Evolutionary conservation across 2,888 invertebrate genomes (phyloP).

Genomic region (Ochropacha duplaris): DNA sequence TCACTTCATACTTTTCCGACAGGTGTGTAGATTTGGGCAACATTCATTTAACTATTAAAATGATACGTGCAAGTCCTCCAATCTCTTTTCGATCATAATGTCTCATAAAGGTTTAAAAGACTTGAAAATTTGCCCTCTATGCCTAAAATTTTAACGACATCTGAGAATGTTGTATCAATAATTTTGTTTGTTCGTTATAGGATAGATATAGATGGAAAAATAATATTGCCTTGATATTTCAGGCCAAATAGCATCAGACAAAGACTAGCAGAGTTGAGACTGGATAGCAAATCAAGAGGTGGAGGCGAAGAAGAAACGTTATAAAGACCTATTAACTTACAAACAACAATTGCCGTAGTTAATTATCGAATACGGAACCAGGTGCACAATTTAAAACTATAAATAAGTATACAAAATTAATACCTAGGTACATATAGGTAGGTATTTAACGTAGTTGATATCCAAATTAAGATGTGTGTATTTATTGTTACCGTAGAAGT

Average conservation of each 20-base stretch:
- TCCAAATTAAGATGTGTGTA: not conserved
- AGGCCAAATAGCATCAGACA: constrained; percentile 75
- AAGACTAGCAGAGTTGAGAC: constrained; percentile 67
- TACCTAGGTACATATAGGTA: constrained; percentile 21
- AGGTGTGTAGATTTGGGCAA: constrained; percentile 39
- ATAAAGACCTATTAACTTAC: constrained; percentile 31
- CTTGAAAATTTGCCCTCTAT: no score
- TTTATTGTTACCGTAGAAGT: not conserved
- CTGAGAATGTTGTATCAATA: no score
- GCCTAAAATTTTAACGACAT: no score
- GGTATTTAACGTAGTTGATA: constrained; percentile 27
- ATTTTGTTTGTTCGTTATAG: no score
- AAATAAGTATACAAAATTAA: constrained; percentile 16
- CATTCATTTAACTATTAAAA: not conserved
- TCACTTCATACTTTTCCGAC: constrained; percentile 71
- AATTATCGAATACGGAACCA: constrained; percentile 40
- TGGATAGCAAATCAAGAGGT: constrained; percentile 73
- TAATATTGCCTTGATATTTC: constrained; percentile 20
- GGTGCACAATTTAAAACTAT: constrained; percentile 51
- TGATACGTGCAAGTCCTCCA: no score
- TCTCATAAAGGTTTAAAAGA: no score
- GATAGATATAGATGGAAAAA: not conserved
- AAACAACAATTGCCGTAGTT: constrained; percentile 25
- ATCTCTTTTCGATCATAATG: no score
- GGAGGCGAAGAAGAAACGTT: constrained; percentile 68